A percentile compares a stretch with the other conserved stretches of the same genome.
phyloP scores from a whole-genome alignment of 2,113 vertebrate genomes.

The Gymnorhina tibicen region DNA sequence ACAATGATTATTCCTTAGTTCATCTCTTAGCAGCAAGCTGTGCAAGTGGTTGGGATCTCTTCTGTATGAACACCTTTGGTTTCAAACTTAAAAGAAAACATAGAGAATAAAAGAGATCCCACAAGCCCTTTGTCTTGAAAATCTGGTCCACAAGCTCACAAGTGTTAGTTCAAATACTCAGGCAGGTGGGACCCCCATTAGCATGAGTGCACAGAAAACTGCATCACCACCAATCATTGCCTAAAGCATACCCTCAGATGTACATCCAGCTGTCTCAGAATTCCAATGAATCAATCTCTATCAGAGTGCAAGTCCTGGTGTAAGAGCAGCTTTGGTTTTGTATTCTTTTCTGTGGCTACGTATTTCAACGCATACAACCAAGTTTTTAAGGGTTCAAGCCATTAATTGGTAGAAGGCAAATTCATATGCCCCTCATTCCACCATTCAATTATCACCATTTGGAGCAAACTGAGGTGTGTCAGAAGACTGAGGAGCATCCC shows the following conservation, averaged over 20 bases:
- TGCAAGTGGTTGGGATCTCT: background rate
- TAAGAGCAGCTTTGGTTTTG: background rate
- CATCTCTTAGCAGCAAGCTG: background rate
- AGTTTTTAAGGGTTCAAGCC: background rate
- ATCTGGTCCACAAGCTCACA: background rate
- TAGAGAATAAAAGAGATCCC: background rate
- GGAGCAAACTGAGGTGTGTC: background rate
- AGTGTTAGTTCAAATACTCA: background rate
- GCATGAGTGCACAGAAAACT: background rate
- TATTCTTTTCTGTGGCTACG: background rate
- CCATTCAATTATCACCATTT: background rate
- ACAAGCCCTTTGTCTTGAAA: background rate
- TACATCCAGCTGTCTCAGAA: background rate
- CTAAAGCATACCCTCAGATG: background rate
- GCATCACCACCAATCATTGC: background rate
- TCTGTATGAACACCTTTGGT: background rate
- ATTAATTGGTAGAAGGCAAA: background rate
- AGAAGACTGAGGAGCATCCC: background rate
- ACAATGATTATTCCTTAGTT: background rate
- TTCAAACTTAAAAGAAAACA: background rate
- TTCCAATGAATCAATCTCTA: background rate
- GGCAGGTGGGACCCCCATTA: background rate
- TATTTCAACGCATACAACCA: background rate
- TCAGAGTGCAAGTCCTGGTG: background rate
- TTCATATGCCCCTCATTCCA: background rate